Conservation (phyloP, 2,888 invertebrate genomes). For the Gymnocheta viridis region DNA sequence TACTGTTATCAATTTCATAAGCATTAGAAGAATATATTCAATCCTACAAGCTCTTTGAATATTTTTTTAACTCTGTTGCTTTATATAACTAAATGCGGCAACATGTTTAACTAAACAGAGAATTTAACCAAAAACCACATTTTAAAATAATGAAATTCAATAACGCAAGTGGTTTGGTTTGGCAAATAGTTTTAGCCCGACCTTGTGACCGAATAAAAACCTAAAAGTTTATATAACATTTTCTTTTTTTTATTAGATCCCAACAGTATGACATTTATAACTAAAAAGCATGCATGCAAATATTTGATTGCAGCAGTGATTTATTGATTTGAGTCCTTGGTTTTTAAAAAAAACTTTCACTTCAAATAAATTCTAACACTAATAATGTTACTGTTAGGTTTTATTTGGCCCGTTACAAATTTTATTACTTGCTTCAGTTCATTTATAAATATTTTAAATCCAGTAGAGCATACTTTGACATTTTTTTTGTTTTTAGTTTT, state of each 20-base stretch:
- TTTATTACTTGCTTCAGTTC: constrained; percentile 50
- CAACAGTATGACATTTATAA: constrained; percentile 28
- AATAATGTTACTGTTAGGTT: constrained; percentile 24
- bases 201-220: constrained; percentile 38
- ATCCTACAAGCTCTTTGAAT: background rate
- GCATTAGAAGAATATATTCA: no score
- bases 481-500: constrained; percentile 9
- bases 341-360: background rate
- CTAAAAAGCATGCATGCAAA: constrained; percentile 36
- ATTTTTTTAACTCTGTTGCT: background rate
- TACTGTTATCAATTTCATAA: no score
- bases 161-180: constrained; percentile 48
- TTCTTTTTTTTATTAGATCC: background rate
- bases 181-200: constrained; percentile 33
- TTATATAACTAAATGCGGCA: constrained; percentile 12
- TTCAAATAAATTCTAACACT: constrained; percentile 28
- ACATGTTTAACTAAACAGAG: background rate
- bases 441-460: constrained; percentile 50
- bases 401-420: constrained; percentile 40
- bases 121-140: constrained; percentile 42
- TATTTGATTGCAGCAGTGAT: constrained; percentile 45
- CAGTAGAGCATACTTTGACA: constrained; percentile 42
- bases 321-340: constrained; percentile 43
- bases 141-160: constrained; percentile 57
- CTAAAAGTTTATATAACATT: background rate